phyloP scores from a whole-genome alignment of 2,797 vertebrate genomes.

The Schizopygopsis pylzovi region DNA sequence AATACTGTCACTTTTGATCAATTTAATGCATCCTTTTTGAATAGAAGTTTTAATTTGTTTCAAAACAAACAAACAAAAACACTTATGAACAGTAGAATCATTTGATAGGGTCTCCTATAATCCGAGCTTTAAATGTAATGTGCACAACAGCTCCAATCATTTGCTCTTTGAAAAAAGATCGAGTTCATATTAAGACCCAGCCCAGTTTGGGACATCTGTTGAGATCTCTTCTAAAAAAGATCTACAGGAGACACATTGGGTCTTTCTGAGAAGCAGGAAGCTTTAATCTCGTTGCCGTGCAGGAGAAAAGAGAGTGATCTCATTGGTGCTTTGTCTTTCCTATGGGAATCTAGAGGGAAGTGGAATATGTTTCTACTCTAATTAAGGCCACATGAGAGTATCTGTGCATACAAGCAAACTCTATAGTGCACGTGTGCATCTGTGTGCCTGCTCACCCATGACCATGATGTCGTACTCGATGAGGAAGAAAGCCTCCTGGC shows the following conservation, averaged over 20 bases:
- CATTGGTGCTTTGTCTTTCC: background rate
- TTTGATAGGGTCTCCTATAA: background rate
- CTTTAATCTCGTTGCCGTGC: background rate
- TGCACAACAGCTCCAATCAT: background rate
- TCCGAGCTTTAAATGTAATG: background rate
- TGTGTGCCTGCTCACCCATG: constrained; percentile 84
- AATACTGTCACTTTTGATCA: background rate
- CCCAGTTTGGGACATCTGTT: background rate
- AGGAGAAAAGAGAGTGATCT: background rate
- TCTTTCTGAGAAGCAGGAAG: background rate
- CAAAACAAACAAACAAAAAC: background rate
- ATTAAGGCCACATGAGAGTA: constrained; percentile 43
- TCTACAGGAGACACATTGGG: background rate
- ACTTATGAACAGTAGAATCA: background rate
- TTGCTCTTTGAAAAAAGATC: background rate
- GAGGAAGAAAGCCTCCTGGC: constrained; percentile 93
- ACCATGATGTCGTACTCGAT: constrained; percentile 95
- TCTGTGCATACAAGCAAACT: constrained; percentile 39
- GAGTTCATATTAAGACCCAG: background rate
- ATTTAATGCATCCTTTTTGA: background rate
- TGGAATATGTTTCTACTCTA: constrained; percentile 27
- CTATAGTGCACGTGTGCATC: constrained; percentile 4
- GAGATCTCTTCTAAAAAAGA: background rate
- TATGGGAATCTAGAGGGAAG: constrained; percentile 8
- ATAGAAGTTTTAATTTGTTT: background rate